Evolutionary conservation across 2,888 invertebrate genomes (phyloP), one percentile per base, ranked within the genome.

Genomic region (Diplolepis rosae): DNA sequence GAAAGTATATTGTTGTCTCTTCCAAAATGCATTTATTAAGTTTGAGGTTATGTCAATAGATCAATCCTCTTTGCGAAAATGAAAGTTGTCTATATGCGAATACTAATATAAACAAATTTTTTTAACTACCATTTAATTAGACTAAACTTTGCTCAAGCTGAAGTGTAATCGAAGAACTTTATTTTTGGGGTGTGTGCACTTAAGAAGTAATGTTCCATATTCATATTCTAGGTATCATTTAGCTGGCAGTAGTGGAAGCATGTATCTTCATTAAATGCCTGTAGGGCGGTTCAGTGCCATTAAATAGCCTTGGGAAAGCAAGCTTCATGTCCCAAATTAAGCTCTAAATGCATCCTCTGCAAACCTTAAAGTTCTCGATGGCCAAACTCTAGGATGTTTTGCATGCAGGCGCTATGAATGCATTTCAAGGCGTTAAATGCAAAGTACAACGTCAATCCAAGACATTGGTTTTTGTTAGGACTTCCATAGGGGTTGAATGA

Each of bases 261-360:
- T 84, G 82, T 82, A 82, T 84, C 84, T 83, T 84, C 84, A 84
- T 84, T 84, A 84, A 81, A 80, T 78, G 79, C 80, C 79, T 77
- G 78, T 77, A 73, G 78, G 81, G 80, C 77, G 79, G 82, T 77
- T 79, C 78, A 77, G 76, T 79, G 80, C 79, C 80, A 81, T 80
- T 83, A 83, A 84, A 84, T 84, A 83, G 83, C 83, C 80, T 80
- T 76, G 83, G 72, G 80, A 81, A 83, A 80, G 80, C 80, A 80
- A 80, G 78, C 82, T 74, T 79, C 81, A 82, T 80, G 81, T 80
- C 74, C 82, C 75, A 80, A 83, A 84, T 84, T 84, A 84, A 84
- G 80, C 84, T 77, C 83, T 83, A 84, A 84, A 84, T 84, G 83
- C 82, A 81, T 73, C 78, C 76, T 77, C 78, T 77, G 68, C 67